phyloP scores from a whole-genome alignment of 2,113 vertebrate species.

The Corapipo altera region DNA sequence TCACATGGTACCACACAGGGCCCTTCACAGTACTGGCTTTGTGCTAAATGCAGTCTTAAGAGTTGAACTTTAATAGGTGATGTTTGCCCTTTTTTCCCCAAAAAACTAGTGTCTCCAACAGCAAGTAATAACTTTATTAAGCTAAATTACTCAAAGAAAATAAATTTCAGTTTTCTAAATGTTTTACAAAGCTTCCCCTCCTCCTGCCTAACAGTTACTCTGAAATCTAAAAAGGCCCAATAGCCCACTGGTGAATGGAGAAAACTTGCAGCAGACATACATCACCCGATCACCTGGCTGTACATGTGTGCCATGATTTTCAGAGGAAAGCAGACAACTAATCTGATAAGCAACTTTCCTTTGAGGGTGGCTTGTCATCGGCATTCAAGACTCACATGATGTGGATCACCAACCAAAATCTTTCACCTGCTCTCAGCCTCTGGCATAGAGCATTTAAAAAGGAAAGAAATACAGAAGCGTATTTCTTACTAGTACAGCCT shows the following conservation, averaged over 20 bases:
- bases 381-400: background rate
- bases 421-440: background rate
- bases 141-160: background rate
- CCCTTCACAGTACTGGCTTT: background rate
- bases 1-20: background rate
- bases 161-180: background rate
- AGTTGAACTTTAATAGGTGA: background rate
- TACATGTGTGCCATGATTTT: background rate
- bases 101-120: background rate
- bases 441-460: background rate
- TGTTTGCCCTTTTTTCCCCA: background rate
- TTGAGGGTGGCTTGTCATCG: background rate
- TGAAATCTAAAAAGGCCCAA: background rate
- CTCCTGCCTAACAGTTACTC: background rate
- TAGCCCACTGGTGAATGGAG: background rate
- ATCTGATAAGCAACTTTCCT: background rate
- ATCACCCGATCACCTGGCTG: background rate
- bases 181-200: background rate
- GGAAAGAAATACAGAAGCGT: background rate
- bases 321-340: background rate
- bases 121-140: background rate
- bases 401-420: background rate
- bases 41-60: background rate
- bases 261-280: background rate
- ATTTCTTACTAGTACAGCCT: background rate